Evolutionary conservation across 2,888 invertebrate genomes (phyloP).

Genomic region (Eupeodes luniger): DNA sequence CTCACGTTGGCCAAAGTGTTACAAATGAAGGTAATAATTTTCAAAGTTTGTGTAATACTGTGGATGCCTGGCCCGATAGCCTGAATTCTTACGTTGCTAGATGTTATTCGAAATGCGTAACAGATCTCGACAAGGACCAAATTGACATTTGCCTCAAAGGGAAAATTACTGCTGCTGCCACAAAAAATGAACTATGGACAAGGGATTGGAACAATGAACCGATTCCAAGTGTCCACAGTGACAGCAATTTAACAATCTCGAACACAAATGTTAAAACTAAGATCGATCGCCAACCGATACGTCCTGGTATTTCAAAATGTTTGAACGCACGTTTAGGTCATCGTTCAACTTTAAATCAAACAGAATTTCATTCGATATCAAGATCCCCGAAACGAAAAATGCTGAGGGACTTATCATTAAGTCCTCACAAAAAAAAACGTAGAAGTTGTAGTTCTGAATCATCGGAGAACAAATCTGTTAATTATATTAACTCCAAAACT

Average conservation of each 20-base stretch:
- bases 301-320: constrained; percentile 85
- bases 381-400: constrained; percentile 79
- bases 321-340: constrained; percentile 87
- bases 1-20: constrained; percentile 26
- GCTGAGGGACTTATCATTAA: constrained; percentile 83
- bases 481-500: constrained; percentile 81
- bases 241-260: constrained; percentile 86
- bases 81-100: constrained; percentile 94
- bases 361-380: constrained; percentile 82
- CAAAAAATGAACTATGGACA: constrained; percentile 93
- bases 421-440: constrained; percentile 85
- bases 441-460: constrained; percentile 82
- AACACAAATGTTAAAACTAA: constrained; percentile 85
- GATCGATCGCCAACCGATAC: constrained; percentile 76
- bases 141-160: constrained; percentile 97
- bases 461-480: constrained; percentile 80
- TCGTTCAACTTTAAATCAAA: constrained; percentile 83
- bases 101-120: constrained; percentile 95
- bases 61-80: constrained; percentile 91
- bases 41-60: constrained; percentile 85
- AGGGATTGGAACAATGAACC: constrained; percentile 98
- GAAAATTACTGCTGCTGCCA: constrained; percentile 95
- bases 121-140: constrained; percentile 95
- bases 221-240: constrained; percentile 93
- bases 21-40: constrained; percentile 76